phyloP scores from a whole-genome alignment of 2,797 vertebrate genomes.

The Hipposideros larvatus region DNA sequence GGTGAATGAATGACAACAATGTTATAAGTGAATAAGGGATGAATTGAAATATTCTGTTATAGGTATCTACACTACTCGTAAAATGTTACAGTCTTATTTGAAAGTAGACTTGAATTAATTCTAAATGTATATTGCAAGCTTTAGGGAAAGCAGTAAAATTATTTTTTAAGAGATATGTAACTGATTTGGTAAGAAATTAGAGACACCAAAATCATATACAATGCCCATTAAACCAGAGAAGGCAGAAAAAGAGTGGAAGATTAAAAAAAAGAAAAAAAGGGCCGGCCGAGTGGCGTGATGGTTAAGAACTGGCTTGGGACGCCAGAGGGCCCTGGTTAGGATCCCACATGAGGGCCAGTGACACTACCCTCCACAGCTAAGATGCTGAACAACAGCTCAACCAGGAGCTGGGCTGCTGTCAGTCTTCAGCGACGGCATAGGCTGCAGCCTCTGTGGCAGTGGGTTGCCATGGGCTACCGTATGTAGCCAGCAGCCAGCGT shows the following conservation, averaged over 20 bases:
- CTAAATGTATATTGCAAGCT: neutral
- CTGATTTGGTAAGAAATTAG: neutral
- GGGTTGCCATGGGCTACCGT: too few species aligned
- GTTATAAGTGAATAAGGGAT: neutral
- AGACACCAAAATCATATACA: neutral
- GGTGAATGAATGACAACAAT: neutral
- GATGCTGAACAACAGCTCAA: too few species aligned
- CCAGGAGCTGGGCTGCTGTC: too few species aligned
- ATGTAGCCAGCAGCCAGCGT: too few species aligned
- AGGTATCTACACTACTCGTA: neutral
- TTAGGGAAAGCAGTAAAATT: neutral
- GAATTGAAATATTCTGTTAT: neutral
- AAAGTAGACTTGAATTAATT: neutral
- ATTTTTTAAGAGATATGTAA: neutral
- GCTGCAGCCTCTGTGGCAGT: too few species aligned
- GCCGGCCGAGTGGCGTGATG: too few species aligned
- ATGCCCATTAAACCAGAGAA: neutral
- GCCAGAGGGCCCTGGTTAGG: too few species aligned
- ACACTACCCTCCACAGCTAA: too few species aligned
- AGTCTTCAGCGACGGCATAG: too few species aligned
- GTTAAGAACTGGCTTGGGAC: neutral
- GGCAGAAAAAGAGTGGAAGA: neutral
- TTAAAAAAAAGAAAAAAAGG: neutral
- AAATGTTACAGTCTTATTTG: neutral
- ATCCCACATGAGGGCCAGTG: too few species aligned